These are phyloP conservation scores for Hypolimnas misippus DNA, from an alignment of 2,888 invertebrate species.

Conservation along the genomic window DNA sequence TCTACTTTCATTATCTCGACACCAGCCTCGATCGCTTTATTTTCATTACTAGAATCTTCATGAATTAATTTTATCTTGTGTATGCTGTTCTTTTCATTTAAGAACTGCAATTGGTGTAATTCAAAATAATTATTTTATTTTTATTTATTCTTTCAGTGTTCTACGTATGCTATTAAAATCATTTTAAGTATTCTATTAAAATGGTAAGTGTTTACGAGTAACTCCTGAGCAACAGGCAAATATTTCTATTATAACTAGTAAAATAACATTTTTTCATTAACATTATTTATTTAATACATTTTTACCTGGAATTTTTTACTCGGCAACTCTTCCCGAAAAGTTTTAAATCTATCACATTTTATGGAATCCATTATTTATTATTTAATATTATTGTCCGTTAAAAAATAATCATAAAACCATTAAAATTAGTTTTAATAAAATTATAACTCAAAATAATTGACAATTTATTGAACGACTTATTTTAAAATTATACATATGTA, in stretches of 20 bases:
- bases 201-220: too few relatives aligned
- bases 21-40: constrained; percentile 3
- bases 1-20: background rate
- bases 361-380: background rate
- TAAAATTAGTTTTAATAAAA: background rate
- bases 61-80: constrained; percentile 18
- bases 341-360: constrained; percentile 7
- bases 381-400: background rate
- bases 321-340: constrained; percentile 7
- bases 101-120: background rate
- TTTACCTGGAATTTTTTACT: constrained; percentile 8
- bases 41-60: constrained; percentile 1
- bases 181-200: too few relatives aligned
- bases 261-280: too few relatives aligned
- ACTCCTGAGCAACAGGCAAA: too few relatives aligned
- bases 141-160: too few relatives aligned
- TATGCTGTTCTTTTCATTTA: constrained; percentile 10
- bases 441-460: background rate
- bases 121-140: too few relatives aligned
- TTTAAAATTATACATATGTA: too few relatives aligned
- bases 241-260: too few relatives aligned
- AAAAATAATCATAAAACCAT: background rate
- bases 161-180: too few relatives aligned
- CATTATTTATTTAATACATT: too few relatives aligned
- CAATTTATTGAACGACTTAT: too few relatives aligned